Percentiles rank a stretch among this genome's conserved stretches.
Evolutionary conservation across 2,797 vertebrate genomes (phyloP).

Genomic region (Furcifer pardalis): DNA sequence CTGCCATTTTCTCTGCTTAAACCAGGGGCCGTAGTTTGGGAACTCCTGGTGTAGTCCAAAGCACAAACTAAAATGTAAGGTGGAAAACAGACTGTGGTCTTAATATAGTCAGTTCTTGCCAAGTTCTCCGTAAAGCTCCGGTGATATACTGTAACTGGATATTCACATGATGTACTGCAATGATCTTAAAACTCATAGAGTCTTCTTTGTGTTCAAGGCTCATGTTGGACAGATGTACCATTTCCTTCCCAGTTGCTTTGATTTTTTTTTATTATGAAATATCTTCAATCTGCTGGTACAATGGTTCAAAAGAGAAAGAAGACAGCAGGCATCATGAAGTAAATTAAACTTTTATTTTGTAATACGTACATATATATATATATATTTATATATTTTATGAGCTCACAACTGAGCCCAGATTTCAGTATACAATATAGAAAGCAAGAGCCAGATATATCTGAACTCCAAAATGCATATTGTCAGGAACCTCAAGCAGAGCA

Average conservation of each 20-base stretch:
- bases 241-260: constrained; percentile 14
- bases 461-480: constrained; percentile 56
- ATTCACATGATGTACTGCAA: too few species aligned
- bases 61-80: neutral
- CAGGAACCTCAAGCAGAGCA: constrained; percentile 56
- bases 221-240: constrained; percentile 8
- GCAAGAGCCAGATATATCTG: constrained; percentile 67
- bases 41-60: too few species aligned
- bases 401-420: constrained; percentile 68
- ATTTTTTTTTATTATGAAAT: neutral
- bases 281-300: constrained; percentile 16
- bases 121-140: constrained; percentile 3
- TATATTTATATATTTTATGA: constrained; percentile 60
- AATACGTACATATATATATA: constrained; percentile 59
- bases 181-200: too few species aligned
- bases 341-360: constrained; percentile 75
- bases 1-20: too few species aligned
- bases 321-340: constrained; percentile 62
- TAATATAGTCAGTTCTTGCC: constrained; percentile 16
- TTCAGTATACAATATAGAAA: constrained; percentile 71
- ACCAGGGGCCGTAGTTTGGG: too few species aligned
- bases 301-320: constrained; percentile 36
- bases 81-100: constrained; percentile 7
- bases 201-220: constrained; percentile 3
- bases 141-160: neutral